phyloP scores from a whole-genome alignment of 2,797 vertebrate species.

The Nannoperca obscura region DNA sequence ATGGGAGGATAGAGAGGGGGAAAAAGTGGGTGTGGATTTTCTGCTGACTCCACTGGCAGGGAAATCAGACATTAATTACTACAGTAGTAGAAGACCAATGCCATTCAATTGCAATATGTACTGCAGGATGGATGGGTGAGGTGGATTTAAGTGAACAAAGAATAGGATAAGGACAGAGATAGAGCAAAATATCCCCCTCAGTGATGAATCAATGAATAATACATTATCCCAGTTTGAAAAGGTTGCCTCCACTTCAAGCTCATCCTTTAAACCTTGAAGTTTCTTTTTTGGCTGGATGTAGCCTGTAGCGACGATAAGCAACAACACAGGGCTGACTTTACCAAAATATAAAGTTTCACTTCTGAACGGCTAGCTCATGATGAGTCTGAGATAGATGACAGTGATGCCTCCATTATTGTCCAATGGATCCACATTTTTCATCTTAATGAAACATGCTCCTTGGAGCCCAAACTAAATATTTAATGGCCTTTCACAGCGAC shows the following conservation, averaged over 20 bases:
- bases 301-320: slow-evolving; percentile 43
- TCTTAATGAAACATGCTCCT: slow-evolving; percentile 78
- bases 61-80: slow-evolving; percentile 31
- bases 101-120: not conserved
- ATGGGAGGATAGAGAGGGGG: slow-evolving; percentile 7
- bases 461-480: slow-evolving; percentile 77
- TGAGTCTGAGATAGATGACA: slow-evolving; percentile 64
- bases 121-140: not conserved
- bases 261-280: slow-evolving; percentile 50
- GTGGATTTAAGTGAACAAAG: slow-evolving; percentile 38
- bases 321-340: slow-evolving; percentile 38
- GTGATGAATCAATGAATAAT: slow-evolving; percentile 64
- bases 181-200: slow-evolving; percentile 49
- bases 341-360: slow-evolving; percentile 21
- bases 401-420: slow-evolving; percentile 58
- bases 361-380: slow-evolving; percentile 28
- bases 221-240: slow-evolving; percentile 52
- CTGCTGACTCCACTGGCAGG: slow-evolving; percentile 20
- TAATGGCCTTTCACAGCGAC: slow-evolving; percentile 72
- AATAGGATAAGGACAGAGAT: slow-evolving; percentile 24
- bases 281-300: slow-evolving; percentile 40
- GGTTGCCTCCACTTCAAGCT: slow-evolving; percentile 55
- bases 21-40: slow-evolving; percentile 19
- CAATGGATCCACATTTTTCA: slow-evolving; percentile 74
- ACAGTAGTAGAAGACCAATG: slow-evolving; percentile 12